A percentile compares a stretch with the other conserved stretches of the same genome.
Evolutionary conservation across 2,888 invertebrate species (phyloP).

Genomic region (Macaria notata): DNA sequence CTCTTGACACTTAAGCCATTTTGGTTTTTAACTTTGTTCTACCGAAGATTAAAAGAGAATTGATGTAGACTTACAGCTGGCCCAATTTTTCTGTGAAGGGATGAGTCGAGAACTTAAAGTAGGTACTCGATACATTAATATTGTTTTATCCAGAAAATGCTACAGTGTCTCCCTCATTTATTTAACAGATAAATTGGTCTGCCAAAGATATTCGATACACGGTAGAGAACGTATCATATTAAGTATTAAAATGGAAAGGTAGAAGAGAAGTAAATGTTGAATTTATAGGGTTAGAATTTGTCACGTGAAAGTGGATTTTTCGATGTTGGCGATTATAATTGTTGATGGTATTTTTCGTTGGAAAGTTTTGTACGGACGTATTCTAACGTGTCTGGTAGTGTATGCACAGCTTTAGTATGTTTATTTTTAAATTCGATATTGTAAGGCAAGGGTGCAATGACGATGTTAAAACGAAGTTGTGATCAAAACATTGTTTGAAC

Average conservation of each 20-base stretch:
- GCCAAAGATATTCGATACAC: conserved; percentile 4
- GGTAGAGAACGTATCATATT: conserved; percentile 20
- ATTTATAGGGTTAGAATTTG: conserved; percentile 2
- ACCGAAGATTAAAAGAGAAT: too few relatives aligned
- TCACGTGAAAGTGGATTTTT: conserved; percentile 6
- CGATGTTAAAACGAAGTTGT: conserved; percentile 41
- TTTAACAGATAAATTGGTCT: too few relatives aligned
- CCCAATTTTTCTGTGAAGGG: too few relatives aligned
- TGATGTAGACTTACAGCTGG: too few relatives aligned
- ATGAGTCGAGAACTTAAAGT: too few relatives aligned
- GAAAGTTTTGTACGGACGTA: conserved; percentile 2
- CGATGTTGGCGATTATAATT: not conserved
- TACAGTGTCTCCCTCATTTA: too few relatives aligned
- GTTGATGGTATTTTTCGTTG: conserved; percentile 4
- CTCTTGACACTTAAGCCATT: too few relatives aligned
- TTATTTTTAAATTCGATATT: conserved; percentile 26
- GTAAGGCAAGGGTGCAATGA: conserved; percentile 54
- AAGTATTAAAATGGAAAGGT: not conserved
- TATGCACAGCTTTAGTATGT: conserved; percentile 27
- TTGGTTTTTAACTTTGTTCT: too few relatives aligned
- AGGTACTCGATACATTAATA: too few relatives aligned
- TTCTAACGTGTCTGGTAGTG: conserved; percentile 32
- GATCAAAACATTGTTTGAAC: conserved; percentile 38
- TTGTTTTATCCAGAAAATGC: too few relatives aligned
- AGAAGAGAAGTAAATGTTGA: not conserved